Evolutionary conservation across 2,797 vertebrate species (phyloP), one percentile per base, ranked within the genome.

Genomic region (Masticophis lateralis): DNA sequence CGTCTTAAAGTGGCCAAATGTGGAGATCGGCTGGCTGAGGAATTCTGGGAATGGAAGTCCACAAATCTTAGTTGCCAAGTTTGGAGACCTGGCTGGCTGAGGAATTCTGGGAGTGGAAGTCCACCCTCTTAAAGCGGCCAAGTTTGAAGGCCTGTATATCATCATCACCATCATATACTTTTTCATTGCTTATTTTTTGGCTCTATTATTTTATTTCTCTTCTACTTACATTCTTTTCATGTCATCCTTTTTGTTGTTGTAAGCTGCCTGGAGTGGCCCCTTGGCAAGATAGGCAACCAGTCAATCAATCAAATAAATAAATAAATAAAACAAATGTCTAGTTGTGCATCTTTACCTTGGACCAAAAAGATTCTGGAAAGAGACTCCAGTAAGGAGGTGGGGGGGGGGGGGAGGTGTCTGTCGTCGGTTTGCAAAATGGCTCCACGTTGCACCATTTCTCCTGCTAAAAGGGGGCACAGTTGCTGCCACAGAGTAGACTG

Each of bases 51-150:
- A 37, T 37, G 43, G 43, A 69, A 69, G 13, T 66, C 28, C 63
- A 0, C 28, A 6, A 13, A 14, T 32, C n/a, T 16, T 32, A 32
- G 14, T 8, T 0, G 32, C 69, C 69, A 74, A 3, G 0, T 7
- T 9, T 74, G 69, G 7, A 18, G 7, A 37, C 25, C 11, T 0
- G 0, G 9, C 12, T 13, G 60, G 28, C 12, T 66, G 63, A 13
- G 63, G 63, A 28, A 66, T 74, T 37, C 66, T 47, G 47, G 47
- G 47, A 47, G 47, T 47, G 47, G 47, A 47, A 47, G 47, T 47
- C 47, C 47, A 6, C 47, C 47, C 6, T 47, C 47, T 47, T 47
- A 47, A 47, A 47, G 47, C 6, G 6, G 47, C 47, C 47, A 47
- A 47, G 1, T 47, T 47, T 47, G 47, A 47, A 47, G 1, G 47